Evolutionary conservation across 2,113 vertebrate genomes (phyloP), one percentile per base, ranked within the genome.

Genomic region (Pseudorasbora parva): DNA sequence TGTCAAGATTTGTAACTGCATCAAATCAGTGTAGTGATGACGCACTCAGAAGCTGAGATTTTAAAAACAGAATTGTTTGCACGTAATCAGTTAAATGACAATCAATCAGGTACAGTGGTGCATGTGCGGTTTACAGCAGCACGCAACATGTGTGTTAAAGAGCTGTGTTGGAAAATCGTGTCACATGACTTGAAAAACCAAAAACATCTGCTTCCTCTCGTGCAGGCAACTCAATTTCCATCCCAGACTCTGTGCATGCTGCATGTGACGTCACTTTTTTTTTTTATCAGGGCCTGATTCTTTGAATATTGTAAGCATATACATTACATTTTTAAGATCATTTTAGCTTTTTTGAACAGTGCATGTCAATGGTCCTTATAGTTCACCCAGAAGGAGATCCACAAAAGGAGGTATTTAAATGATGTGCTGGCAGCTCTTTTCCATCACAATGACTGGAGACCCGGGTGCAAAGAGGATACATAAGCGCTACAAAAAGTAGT

Each of bases 171-270:
- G 19, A 85, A 85, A 85, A 43, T 54, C 10, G 37, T 17, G 37
- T 54, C 78, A 64, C 78, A 3, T 59, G 43, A 41, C 4, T 23
- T 76, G 43, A 78, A 64, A 80, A 77, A 76, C 71, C 56, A 81
- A 68, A 60, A 83, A 64, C 86, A 84, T 75, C 37, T 87, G 86
- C 83, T 23, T 82, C 78, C 78, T 79, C 27, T 79, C 27, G 59
- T 30, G 41, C 60, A 47, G 66, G 78, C 23, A 27, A 49, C 9
- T 66, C 23, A 45, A 19, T 78, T 43, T 43, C 33, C 7, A 78
- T 43, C n/a, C 6, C 10, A 66, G 78, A 79, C 9, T 64, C 23
- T n/a, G 6, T 27, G 43, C 43, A 64, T 3, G 5, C 12, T 62
- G 14, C 37, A 45, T 45, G 15, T 78, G 57, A 79, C 27, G 8